Conservation (phyloP, 2,888 invertebrate genomes). For the Stenichneumon culpator region DNA sequence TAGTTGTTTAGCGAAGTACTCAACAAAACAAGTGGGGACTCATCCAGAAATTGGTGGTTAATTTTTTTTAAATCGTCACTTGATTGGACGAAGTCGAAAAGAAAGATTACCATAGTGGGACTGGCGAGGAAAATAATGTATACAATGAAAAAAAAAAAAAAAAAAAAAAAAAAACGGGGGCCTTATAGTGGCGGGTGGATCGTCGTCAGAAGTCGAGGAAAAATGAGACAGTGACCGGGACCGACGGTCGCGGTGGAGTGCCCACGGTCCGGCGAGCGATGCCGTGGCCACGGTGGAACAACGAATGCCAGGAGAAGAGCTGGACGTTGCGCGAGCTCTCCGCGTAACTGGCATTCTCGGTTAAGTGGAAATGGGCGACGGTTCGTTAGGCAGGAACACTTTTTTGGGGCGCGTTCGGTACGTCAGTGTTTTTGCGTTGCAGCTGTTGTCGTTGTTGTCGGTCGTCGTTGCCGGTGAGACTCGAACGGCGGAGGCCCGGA, state of each 20-base stretch:
- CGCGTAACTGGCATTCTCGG: constrained; percentile 75
- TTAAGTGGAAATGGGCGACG: constrained; percentile 80
- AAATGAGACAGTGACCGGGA: background rate
- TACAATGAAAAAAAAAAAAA: background rate
- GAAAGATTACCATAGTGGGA: background rate
- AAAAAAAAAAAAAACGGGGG: background rate
- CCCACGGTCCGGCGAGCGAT: constrained; percentile 7
- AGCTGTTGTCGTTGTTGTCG: constrained; percentile 70
- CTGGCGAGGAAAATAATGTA: background rate
- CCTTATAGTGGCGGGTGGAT: background rate
- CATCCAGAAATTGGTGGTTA: background rate
- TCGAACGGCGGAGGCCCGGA: constrained; percentile 45
- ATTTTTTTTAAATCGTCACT: background rate
- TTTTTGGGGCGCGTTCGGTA: constrained; percentile 77
- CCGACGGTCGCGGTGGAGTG: background rate
- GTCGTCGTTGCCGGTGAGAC: constrained; percentile 47
- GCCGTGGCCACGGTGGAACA: background rate
- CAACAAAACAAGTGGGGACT: too few species aligned
- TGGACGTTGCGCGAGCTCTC: constrained; percentile 59
- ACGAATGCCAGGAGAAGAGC: constrained; percentile 17
- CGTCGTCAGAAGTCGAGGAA: background rate
- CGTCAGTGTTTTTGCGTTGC: constrained; percentile 75
- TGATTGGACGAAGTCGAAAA: background rate
- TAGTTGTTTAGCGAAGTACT: too few species aligned
- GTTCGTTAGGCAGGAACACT: constrained; percentile 83